Base-by-base conservation (phyloP, 1,140 invertebrate genomes). In the Tetragonula clypearis region DNA sequence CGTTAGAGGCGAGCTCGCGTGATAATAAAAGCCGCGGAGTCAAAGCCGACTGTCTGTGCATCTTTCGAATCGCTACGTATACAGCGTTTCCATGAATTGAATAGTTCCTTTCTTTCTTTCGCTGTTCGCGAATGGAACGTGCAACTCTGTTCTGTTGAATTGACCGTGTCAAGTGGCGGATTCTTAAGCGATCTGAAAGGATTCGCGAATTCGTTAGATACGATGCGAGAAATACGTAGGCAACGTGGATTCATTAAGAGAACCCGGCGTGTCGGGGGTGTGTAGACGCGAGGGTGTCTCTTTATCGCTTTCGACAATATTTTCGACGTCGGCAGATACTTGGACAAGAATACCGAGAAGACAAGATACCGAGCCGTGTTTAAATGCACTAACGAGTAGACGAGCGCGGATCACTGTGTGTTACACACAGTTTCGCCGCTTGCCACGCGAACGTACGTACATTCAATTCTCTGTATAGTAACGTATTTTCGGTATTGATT, bases 191-290 rank as follows among this genome's bases (percentile, higher is more conserved):
- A 19, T 35, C 21, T 35, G 26, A 55, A 68, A 79, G 15, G n/a
- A 21, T 55, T n/a, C 1, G n/a, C 26, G 77, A 53, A 68, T 79
- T 35, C 77, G 77, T 79, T 62, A 79, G 49, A 49, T 30, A 17
- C 60, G 76, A 30, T 53, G 3, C 8, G 41, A 49, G 8, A 49
- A 26, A 76, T 41, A 23, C 23, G 30, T 19, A 35, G 30, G 12
- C 30, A 76, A 35, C 55, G 74, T 8, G 35, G 30, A 23, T 41
- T 76, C 56, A 62, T 76, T 76, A 76, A 76, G 23, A 76, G 55
- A 76, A 8, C 23, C n/a, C 71, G 23, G 17, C 1, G 30, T 30
- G 30, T 3, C 53, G 49, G 41, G n/a, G 14, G 41, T 49, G 21
- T 14, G 23, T 35, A 41, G n/a, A 30, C 1, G 30, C 30, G 30